A percentile compares a stretch with the other conserved stretches of the same genome.
Conservation (phyloP, 1,140 invertebrate species). For the Drosophila triauraria region DNA sequence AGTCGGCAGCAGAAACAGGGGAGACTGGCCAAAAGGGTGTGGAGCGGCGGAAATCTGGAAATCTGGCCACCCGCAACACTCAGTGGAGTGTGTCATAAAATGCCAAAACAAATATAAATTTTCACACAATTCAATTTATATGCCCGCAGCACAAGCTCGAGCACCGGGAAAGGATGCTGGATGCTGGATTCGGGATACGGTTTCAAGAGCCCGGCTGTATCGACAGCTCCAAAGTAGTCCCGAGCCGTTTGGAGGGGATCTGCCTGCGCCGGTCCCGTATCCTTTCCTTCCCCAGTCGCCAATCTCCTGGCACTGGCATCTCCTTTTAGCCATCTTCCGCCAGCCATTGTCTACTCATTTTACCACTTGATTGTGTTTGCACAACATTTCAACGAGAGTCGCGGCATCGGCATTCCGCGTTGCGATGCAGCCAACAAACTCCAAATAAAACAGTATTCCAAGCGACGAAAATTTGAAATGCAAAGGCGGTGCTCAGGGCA, state of each 20-base stretch:
- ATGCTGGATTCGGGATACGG: slow-evolving; percentile 49
- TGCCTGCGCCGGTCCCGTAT: not conserved
- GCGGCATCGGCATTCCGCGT: slow-evolving; percentile 3
- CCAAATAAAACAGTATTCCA: slow-evolving; percentile 21
- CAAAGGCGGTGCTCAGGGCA: slow-evolving; percentile 44
- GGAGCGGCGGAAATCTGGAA: slow-evolving; percentile 15
- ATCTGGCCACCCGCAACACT: slow-evolving; percentile 46
- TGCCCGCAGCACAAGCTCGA: slow-evolving; percentile 34
- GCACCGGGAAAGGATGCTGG: slow-evolving; percentile 51
- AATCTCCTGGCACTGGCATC: slow-evolving; percentile 7
- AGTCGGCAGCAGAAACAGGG: slow-evolving; percentile 26
- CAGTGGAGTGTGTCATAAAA: slow-evolving; percentile 72
- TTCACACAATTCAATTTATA: slow-evolving; percentile 76
- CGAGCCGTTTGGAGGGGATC: slow-evolving; percentile 17
- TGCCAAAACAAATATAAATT: slow-evolving; percentile 75
- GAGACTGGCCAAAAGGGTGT: not conserved
- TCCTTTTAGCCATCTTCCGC: slow-evolving; percentile 13
- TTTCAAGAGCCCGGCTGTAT: slow-evolving; percentile 50
- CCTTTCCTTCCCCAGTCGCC: not conserved
- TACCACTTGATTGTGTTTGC: slow-evolving; percentile 74
- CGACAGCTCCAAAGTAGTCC: slow-evolving; percentile 46
- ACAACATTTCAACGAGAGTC: slow-evolving; percentile 45
- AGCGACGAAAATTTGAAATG: slow-evolving; percentile 58
- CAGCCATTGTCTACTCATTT: slow-evolving; percentile 74
- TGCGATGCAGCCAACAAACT: slow-evolving; percentile 16